Conservation (phyloP, 37 sponge, comb jelly and placozoan species). For the Sycon ciliatum region DNA sequence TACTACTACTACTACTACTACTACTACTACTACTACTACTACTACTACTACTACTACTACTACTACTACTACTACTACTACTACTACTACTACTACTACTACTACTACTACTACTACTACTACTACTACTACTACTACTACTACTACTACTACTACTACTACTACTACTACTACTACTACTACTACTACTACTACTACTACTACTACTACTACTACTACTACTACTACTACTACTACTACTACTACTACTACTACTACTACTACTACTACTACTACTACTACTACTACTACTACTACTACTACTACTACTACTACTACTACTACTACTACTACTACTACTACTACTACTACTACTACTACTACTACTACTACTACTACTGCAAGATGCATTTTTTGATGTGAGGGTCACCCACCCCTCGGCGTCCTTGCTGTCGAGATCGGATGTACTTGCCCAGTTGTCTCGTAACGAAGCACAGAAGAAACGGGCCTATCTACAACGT, state of each 20-base stretch:
- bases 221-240: slow-evolving; percentile 9
- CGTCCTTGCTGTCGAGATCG: no score
- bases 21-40: slow-evolving; percentile 9
- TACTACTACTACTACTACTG: slow-evolving; percentile 9
- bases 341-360: slow-evolving; percentile 9
- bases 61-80: slow-evolving; percentile 9
- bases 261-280: slow-evolving; percentile 9
- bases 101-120: slow-evolving; percentile 9
- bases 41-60: slow-evolving; percentile 9
- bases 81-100: slow-evolving; percentile 9
- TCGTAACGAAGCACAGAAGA: no score
- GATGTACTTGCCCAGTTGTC: no score
- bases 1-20: slow-evolving; percentile 9
- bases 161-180: slow-evolving; percentile 9
- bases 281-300: slow-evolving; percentile 9
- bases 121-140: slow-evolving; percentile 9
- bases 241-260: slow-evolving; percentile 9
- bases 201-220: slow-evolving; percentile 9
- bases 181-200: slow-evolving; percentile 9
- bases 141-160: slow-evolving; percentile 9
- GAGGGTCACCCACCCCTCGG: no score
- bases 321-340: slow-evolving; percentile 9
- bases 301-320: slow-evolving; percentile 9
- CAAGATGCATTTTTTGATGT: no score
- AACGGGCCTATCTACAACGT: no score